Evolutionary conservation across 2,888 invertebrate species (phyloP), one percentile per base, ranked within the genome.

Genomic region (Iselma pallidipennis): DNA sequence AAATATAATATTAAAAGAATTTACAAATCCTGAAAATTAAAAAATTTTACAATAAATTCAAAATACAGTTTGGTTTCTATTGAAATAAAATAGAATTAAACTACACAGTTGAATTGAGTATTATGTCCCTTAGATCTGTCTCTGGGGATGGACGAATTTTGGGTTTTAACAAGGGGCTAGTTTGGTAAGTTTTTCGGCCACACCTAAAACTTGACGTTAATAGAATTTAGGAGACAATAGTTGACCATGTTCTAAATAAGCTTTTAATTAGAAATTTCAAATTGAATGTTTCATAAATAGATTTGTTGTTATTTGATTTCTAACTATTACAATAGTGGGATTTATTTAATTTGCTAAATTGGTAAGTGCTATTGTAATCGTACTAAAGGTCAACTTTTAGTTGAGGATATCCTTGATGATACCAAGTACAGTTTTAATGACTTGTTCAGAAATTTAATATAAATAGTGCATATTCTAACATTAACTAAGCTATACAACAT

Each of bases 321-420:
- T n/a, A n/a, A 25, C 6, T 25, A 3, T 4, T 6, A 25, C 25
- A 25, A 25, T 25, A 25, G 4, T 25, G 49, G 52, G 55, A 56
- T 56, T 63, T 59, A 59, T 63, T 58, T 51, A 62, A 45, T 62
- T 63, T 48, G 55, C 56, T 55, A 57, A 61, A 57, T 52, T 53
- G 26, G 49, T 51, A 16, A 59, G 14, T 49, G 21, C 52, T 51
- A 63, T 63, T 45, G 37, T 63, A 55, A 59, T 63, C 53, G 52
- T 57, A 37, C 48, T 50, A 49, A 33, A 59, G 63, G 59, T 63
- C 63, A 63, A 57, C 56, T 59, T 59, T 57, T 54, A 56, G 59
- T 63, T 56, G 51, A 59, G 63, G 56, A 63, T 59, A 57, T 63
- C 56, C 59, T 57, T 59, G 59, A 63, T 63, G 56, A 55, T 55